Evolutionary conservation across 2,888 invertebrate genomes (phyloP).

Genomic region (Tipula confusa): DNA sequence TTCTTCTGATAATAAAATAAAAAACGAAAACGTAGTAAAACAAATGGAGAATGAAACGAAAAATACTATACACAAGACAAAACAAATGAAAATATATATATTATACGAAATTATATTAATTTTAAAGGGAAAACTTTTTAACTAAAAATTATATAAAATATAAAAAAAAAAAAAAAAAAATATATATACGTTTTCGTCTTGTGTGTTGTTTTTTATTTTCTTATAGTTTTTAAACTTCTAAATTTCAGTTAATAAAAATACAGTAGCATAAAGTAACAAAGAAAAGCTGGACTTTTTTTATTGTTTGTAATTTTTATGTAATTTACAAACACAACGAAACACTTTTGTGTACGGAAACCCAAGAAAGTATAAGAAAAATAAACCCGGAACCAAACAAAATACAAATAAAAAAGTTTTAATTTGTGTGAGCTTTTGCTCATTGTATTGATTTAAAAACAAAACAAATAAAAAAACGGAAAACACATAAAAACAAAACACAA

Average conservation of each 20-base stretch:
- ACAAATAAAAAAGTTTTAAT: not conserved
- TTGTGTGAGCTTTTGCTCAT: not conserved
- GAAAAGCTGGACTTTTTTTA: slow-evolving; percentile 14
- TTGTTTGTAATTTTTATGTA: not conserved
- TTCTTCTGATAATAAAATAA: not conserved
- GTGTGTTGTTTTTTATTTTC: not conserved
- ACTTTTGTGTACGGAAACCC: not conserved
- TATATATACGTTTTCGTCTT: not conserved
- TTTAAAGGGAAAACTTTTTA: not conserved
- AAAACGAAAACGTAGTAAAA: not conserved
- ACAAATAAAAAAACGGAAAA: not conserved
- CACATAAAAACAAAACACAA: not conserved
- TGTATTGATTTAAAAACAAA: not conserved
- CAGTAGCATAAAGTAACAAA: not conserved
- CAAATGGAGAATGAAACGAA: not conserved
- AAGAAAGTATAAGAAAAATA: not conserved
- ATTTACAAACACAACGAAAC: not conserved
- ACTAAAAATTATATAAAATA: slow-evolving; percentile 12
- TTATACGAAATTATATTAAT: not conserved
- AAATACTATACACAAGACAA: not conserved
- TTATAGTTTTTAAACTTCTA: slow-evolving; percentile 1
- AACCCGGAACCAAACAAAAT: not conserved
- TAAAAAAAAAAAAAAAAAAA: not conserved
- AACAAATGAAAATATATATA: not conserved
- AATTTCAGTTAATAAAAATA: slow-evolving; percentile 6